Conservation (phyloP, 2,888 invertebrate genomes). For the Drosophila quinaria region DNA sequence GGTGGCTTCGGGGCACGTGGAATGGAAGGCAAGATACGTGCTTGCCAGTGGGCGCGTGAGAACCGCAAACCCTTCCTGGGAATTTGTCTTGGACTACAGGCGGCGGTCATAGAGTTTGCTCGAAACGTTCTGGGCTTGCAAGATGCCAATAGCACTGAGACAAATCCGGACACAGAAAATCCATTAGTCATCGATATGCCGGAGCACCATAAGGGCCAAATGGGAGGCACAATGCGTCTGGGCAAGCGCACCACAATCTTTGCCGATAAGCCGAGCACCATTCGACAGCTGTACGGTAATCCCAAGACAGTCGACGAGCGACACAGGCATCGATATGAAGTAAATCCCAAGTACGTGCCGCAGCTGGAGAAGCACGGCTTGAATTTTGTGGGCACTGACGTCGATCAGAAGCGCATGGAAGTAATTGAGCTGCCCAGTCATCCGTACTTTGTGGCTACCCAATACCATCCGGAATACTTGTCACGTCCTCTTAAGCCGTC, state of each 20-base stretch:
- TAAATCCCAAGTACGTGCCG: slow-evolving; percentile 94
- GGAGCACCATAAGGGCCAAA: slow-evolving; percentile 96
- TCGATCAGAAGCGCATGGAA: slow-evolving; percentile 96
- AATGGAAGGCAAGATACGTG: slow-evolving; percentile 97
- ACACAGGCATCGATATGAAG: slow-evolving; percentile 98
- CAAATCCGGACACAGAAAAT: slow-evolving; percentile 90
- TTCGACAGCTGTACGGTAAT: slow-evolving; percentile 91
- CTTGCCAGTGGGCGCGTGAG: slow-evolving; percentile 96
- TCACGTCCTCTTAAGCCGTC: slow-evolving; percentile 96
- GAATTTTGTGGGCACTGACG: slow-evolving; percentile 95
- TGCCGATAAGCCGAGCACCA: slow-evolving; percentile 87
- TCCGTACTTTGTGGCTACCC: slow-evolving; percentile 97
- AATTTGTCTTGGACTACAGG: slow-evolving; percentile 99
- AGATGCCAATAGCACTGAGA: slow-evolving; percentile 95
- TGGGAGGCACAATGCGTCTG: slow-evolving; percentile 99
- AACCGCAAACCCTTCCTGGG: slow-evolving; percentile 97
- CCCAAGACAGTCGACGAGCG: slow-evolving; percentile 94
- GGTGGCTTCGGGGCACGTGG: slow-evolving; percentile 99
- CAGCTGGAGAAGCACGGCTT: slow-evolving; percentile 93
- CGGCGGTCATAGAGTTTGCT: slow-evolving; percentile 97
- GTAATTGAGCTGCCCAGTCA: slow-evolving; percentile 94
- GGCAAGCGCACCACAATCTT: slow-evolving; percentile 97
- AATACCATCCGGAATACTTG: slow-evolving; percentile 99
- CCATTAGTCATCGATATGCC: slow-evolving; percentile 99
- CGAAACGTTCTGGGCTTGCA: slow-evolving; percentile 92